phyloP scores from a whole-genome alignment of 1,140 invertebrate species.

The Drosophila repleta region DNA sequence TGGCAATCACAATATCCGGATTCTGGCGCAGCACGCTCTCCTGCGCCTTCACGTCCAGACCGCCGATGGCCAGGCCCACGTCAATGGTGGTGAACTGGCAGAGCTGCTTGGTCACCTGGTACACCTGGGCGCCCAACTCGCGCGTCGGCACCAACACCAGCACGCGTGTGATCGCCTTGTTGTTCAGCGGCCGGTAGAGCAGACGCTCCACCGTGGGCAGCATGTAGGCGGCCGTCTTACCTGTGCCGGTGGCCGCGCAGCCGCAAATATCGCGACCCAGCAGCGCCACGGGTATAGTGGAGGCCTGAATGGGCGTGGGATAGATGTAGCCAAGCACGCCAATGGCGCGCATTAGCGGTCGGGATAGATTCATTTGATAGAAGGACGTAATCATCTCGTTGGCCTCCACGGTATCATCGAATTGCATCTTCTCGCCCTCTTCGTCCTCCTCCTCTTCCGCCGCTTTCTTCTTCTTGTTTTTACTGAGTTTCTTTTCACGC shows the following conservation, averaged over 20 bases:
- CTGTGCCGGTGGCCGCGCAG: conserved; percentile 94
- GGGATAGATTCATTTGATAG: conserved; percentile 96
- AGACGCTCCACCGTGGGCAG: conserved; percentile 97
- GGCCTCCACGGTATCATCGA: conserved; percentile 89
- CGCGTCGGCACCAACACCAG: conserved; percentile 97
- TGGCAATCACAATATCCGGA: conserved; percentile 99
- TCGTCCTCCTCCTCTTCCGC: conserved; percentile 84
- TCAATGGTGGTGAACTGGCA: conserved; percentile 94
- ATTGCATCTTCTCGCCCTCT: conserved; percentile 86
- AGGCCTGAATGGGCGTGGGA: conserved; percentile 98
- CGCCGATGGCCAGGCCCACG: conserved; percentile 94
- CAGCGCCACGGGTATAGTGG: conserved; percentile 96
- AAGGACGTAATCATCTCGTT: conserved; percentile 91
- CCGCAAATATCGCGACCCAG: conserved; percentile 86
- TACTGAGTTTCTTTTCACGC: conserved; percentile 85
- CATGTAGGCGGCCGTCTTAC: conserved; percentile 99
- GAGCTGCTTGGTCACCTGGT: conserved; percentile 96
- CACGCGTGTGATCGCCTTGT: conserved; percentile 91
- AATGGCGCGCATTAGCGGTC: conserved; percentile 95
- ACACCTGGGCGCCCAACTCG: conserved; percentile 96
- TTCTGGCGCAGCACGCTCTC: conserved; percentile 94
- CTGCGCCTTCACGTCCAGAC: conserved; percentile 96
- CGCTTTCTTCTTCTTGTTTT: conserved; percentile 86
- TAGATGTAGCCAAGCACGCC: conserved; percentile 93
- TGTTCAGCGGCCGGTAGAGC: conserved; percentile 89